These are phyloP conservation scores for Polypterus senegalus DNA, from an alignment of 2,113 vertebrate species.

Conservation along the genomic window DNA sequence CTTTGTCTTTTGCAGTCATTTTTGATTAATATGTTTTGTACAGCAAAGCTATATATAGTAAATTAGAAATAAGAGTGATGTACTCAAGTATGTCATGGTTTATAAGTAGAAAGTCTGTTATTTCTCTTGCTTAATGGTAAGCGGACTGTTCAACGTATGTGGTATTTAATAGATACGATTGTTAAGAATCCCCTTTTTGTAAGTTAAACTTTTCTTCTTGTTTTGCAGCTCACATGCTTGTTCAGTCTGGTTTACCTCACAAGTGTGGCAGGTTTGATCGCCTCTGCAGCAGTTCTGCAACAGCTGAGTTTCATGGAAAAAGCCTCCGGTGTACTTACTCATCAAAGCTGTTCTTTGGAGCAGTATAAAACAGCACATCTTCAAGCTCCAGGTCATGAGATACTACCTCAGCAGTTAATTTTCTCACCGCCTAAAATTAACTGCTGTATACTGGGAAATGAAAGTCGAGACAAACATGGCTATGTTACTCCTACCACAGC, in stretches of 20 bases:
- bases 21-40: too few relatives aligned
- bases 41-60: not conserved
- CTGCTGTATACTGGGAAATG: slow-evolving; percentile 24
- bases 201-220: not conserved
- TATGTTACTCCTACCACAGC: slow-evolving; percentile 30
- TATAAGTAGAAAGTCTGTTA: not conserved
- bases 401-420: slow-evolving; percentile 13
- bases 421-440: slow-evolving; percentile 17
- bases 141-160: not conserved
- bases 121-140: not conserved
- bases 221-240: slow-evolving; percentile 74
- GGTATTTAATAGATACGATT: not conserved
- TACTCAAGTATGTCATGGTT: not conserved
- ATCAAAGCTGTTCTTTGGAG: not conserved
- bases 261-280: slow-evolving; percentile 66
- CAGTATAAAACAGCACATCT: slow-evolving; percentile 9
- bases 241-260: slow-evolving; percentile 79
- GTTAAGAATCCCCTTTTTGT: not conserved
- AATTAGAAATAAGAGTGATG: rapidly evolving
- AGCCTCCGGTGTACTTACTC: slow-evolving; percentile 1
- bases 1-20: too few relatives aligned
- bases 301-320: slow-evolving; percentile 45
- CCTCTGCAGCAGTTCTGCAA: slow-evolving; percentile 58
- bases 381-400: slow-evolving; percentile 8
- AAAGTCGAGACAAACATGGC: slow-evolving; percentile 11